Evolutionary conservation across 2,113 vertebrate genomes (phyloP).

Genomic region (Aviceda subcristata): DNA sequence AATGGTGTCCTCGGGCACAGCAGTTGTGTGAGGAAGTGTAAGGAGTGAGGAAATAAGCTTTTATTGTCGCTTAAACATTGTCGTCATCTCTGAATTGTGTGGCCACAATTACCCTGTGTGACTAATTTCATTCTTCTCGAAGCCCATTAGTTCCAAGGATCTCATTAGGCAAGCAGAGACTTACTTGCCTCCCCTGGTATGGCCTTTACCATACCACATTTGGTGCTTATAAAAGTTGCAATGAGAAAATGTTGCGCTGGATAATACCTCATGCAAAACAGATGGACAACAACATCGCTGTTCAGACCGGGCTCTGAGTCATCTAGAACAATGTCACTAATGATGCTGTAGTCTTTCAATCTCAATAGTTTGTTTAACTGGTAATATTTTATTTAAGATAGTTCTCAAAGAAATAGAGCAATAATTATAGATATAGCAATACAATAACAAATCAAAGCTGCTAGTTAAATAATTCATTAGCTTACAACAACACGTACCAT

Average conservation of each 20-base stretch:
- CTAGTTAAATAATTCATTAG: background rate
- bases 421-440: background rate
- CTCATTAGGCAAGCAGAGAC: constrained; percentile 11
- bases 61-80: background rate
- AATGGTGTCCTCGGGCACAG: background rate
- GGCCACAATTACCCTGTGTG: background rate
- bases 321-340: background rate
- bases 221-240: constrained; percentile 39
- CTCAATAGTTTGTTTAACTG: background rate
- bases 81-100: background rate
- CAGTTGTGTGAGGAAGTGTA: no score
- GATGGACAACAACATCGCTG: constrained; percentile 32
- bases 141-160: background rate
- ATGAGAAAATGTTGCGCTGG: constrained; percentile 24
- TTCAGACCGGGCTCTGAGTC: background rate
- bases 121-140: background rate
- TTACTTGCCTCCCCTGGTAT: background rate
- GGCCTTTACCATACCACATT: constrained; percentile 2
- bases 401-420: background rate
- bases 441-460: background rate
- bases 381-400: background rate
- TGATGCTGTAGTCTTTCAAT: constrained; percentile 1
- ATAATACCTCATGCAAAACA: constrained; percentile 44
- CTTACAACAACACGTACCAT: background rate
- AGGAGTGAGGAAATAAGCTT: background rate